Percentiles rank a stretch among this genome's conserved stretches.
Evolutionary conservation across 2,888 invertebrate genomes (phyloP).

Genomic region (Cantharis lateralis): DNA sequence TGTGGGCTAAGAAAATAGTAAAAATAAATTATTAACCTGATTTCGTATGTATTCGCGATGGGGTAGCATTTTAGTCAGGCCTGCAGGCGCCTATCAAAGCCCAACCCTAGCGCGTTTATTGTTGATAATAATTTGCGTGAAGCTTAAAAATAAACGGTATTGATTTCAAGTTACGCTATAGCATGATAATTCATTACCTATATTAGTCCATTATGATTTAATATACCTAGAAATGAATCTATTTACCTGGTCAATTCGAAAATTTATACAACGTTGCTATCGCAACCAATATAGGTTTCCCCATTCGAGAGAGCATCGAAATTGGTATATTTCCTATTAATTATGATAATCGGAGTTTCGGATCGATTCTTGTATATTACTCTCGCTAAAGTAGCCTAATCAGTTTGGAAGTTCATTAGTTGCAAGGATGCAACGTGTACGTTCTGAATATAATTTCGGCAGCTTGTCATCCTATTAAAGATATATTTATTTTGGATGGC

Average conservation of each 20-base stretch:
- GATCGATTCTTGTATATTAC: slow-evolving; percentile 39
- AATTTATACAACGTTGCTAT: slow-evolving; percentile 34
- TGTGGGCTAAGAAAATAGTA: no score
- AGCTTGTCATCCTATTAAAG: background rate
- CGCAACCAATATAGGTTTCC: slow-evolving; percentile 50
- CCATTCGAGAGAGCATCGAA: slow-evolving; percentile 47
- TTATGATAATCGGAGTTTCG: slow-evolving; percentile 47
- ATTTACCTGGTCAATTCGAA: slow-evolving; percentile 29
- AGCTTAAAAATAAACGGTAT: background rate
- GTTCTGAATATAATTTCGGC: slow-evolving; percentile 5
- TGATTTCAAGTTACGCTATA: slow-evolving; percentile 8
- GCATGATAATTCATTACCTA: slow-evolving; percentile 26
- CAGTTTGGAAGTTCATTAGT: slow-evolving; percentile 30
- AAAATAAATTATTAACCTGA: no score
- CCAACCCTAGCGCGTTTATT: no score
- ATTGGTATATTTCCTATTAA: slow-evolving; percentile 55
- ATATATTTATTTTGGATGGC: background rate
- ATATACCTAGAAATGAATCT: slow-evolving; percentile 22
- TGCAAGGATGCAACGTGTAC: slow-evolving; percentile 16
- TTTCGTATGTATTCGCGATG: no score
- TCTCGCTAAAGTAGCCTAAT: slow-evolving; percentile 20
- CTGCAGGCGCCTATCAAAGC: no score
- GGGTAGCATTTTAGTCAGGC: no score
- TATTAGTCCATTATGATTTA: slow-evolving; percentile 27
- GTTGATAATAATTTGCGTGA: background rate